phyloP scores from a whole-genome alignment of 2,797 vertebrate genomes.

The Peromyscus aztecus region DNA sequence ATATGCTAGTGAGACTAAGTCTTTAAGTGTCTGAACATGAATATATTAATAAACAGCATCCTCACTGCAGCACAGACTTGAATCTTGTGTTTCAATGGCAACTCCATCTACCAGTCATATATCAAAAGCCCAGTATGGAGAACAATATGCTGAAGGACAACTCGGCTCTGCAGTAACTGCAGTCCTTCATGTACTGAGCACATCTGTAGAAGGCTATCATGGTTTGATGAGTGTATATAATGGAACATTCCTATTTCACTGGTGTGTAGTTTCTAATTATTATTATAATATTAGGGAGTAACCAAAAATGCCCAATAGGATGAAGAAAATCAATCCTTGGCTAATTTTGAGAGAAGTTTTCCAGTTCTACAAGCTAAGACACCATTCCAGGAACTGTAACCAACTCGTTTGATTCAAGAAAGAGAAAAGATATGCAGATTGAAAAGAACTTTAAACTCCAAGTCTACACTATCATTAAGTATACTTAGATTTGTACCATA shows the following conservation, averaged over 20 bases:
- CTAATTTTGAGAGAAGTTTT: constrained; percentile 63
- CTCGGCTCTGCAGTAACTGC: background rate
- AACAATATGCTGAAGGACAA: background rate
- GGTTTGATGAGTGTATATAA: constrained; percentile 1
- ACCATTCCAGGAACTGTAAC: constrained; percentile 68
- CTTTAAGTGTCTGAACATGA: background rate
- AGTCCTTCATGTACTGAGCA: background rate
- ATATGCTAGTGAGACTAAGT: background rate
- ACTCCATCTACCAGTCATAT: background rate
- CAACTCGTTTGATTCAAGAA: constrained; percentile 85
- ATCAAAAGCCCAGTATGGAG: background rate
- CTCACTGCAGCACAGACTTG: background rate
- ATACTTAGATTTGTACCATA: constrained; percentile 88
- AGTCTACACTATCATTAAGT: constrained; percentile 89
- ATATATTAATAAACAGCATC: constrained; percentile 25
- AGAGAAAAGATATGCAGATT: constrained; percentile 86
- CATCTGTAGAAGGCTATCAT: background rate
- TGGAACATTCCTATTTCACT: constrained; percentile 2
- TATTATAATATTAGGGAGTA: constrained; percentile 43
- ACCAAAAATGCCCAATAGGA: background rate
- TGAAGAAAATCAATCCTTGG: constrained; percentile 48
- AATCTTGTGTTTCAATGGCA: background rate
- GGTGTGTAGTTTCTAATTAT: constrained; percentile 43
- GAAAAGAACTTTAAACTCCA: constrained; percentile 87
- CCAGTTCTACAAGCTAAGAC: constrained; percentile 21